phyloP scores from a whole-genome alignment of 2,797 vertebrate species.

The Syngnathus acus region DNA sequence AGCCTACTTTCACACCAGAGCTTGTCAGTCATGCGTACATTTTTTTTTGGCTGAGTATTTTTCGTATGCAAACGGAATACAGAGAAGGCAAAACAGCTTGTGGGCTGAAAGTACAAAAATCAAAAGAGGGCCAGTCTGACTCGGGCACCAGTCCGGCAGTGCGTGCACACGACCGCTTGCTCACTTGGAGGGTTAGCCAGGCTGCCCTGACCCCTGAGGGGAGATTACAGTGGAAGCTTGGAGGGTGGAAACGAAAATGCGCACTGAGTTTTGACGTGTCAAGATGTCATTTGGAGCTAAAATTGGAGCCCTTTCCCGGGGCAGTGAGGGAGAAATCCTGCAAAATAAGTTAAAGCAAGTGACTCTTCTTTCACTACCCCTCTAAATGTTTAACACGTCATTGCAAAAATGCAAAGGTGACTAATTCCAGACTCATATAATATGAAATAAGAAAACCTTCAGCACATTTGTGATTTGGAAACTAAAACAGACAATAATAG shows the following conservation, averaged over 20 bases:
- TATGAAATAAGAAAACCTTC: no score
- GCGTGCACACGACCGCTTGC: conserved; percentile 14
- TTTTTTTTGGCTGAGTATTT: neutral
- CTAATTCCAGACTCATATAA: neutral
- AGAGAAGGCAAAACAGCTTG: conserved; percentile 1
- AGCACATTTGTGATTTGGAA: no score
- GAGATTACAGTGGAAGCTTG: conserved; percentile 3
- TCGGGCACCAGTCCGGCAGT: conserved; percentile 2
- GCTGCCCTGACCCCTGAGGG: conserved; percentile 7
- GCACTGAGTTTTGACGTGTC: conserved; percentile 14
- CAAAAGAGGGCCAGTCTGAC: neutral
- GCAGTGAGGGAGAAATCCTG: neutral
- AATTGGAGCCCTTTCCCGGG: conserved; percentile 1
- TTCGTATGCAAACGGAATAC: conserved; percentile 1
- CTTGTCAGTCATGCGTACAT: neutral
- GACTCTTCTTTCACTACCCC: neutral
- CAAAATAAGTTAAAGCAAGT: neutral
- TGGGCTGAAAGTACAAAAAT: neutral
- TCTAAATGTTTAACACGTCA: neutral
- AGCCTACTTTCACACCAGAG: neutral
- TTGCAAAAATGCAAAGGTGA: neutral
- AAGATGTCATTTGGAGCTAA: conserved; percentile 10
- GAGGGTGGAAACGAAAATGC: conserved; percentile 5
- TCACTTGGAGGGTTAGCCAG: conserved; percentile 15
- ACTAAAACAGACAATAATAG: no score